Percentiles rank a stretch among this genome's conserved stretches.
Conservation (phyloP, 2,113 vertebrate species). For the Podarcis cretensis region DNA sequence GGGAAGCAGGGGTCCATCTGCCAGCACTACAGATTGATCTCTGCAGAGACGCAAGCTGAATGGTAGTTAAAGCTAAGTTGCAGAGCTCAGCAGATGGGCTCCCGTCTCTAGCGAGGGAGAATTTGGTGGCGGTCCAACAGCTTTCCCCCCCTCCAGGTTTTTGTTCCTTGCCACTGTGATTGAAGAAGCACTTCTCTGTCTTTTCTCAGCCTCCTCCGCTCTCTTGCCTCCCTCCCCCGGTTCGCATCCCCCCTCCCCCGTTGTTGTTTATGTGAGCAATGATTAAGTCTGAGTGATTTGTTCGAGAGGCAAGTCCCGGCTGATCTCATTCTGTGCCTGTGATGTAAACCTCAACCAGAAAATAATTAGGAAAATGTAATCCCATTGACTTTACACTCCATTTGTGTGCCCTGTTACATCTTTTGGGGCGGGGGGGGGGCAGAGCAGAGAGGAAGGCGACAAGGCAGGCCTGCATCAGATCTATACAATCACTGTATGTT, state of each 20-base stretch:
- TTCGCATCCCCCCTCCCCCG: not conserved
- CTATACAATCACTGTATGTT: constrained; percentile 29
- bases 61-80: constrained; percentile 83
- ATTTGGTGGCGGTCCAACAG: constrained; percentile 86
- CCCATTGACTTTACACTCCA: constrained; percentile 82
- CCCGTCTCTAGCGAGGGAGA: constrained; percentile 82
- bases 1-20: constrained; percentile 88
- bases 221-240: not conserved
- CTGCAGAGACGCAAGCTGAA: constrained; percentile 83
- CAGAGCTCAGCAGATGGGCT: constrained; percentile 89
- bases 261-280: constrained; percentile 83
- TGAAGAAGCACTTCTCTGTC: constrained; percentile 80
- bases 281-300: constrained; percentile 85
- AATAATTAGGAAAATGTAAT: constrained; percentile 86
- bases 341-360: constrained; percentile 82
- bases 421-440: constrained; percentile 15
- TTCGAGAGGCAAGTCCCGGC: constrained; percentile 79
- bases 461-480: constrained; percentile 28
- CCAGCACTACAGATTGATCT: constrained; percentile 82
- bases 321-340: constrained; percentile 80
- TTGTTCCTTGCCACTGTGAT: constrained; percentile 82
- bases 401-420: constrained; percentile 68
- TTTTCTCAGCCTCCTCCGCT: constrained; percentile 76
- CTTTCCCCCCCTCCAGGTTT: constrained; percentile 84
- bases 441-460: constrained; percentile 34